phyloP scores from a whole-genome alignment of 2,113 vertebrate genomes.

The Myxocyprinus asiaticus region DNA sequence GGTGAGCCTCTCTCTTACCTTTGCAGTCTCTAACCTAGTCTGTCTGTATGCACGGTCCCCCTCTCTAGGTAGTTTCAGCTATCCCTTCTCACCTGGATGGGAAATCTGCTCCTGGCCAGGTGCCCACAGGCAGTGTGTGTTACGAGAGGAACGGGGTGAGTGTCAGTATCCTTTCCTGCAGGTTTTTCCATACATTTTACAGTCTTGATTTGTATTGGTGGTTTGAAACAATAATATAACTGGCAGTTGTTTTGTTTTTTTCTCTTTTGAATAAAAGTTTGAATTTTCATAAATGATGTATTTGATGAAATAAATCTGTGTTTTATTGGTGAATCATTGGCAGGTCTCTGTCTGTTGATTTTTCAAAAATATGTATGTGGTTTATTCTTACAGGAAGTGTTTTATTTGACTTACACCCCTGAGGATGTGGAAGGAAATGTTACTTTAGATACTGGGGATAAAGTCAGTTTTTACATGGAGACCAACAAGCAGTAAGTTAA shows the following conservation, averaged over 20 bases:
- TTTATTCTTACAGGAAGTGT: constrained; percentile 86
- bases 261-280: too few relatives aligned
- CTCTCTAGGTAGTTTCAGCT: constrained; percentile 91
- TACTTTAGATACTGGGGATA: constrained; percentile 96
- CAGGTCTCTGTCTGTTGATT: too few relatives aligned
- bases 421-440: constrained; percentile 94
- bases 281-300: too few relatives aligned
- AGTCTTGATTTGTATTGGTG: too few relatives aligned
- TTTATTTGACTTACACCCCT: constrained; percentile 95
- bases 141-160: constrained; percentile 98
- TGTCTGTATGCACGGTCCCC: constrained; percentile 16
- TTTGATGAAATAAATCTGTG: too few relatives aligned
- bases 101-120: constrained; percentile 95
- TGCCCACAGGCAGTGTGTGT: constrained; percentile 97
- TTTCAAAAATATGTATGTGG: too few relatives aligned
- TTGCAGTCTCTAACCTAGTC: constrained; percentile 48
- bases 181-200: too few relatives aligned
- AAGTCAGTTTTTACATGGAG: constrained; percentile 99
- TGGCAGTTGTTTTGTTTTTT: too few relatives aligned
- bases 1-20: neutral
- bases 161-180: neutral
- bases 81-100: constrained; percentile 96
- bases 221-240: too few relatives aligned
- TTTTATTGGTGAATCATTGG: too few relatives aligned
- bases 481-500: constrained; percentile 97